These are phyloP conservation scores for Holacanthus passer DNA, from an alignment of 2,113 vertebrate genomes.

Conservation along the genomic window DNA sequence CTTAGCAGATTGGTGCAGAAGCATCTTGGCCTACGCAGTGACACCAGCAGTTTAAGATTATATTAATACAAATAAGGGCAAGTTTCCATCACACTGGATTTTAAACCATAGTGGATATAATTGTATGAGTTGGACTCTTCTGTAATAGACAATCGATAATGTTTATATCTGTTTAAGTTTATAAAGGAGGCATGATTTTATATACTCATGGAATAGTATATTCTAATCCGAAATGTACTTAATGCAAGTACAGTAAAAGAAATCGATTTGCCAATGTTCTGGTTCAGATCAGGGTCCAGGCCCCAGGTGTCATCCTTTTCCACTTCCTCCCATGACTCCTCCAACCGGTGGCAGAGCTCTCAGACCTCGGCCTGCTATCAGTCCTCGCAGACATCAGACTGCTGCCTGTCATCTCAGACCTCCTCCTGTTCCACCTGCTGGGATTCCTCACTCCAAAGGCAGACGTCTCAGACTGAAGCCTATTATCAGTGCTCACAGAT, in stretches of 20 bases:
- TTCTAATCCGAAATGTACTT: background rate
- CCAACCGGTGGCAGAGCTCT: slow-evolving; percentile 24
- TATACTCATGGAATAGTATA: too few species aligned
- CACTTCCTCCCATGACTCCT: background rate
- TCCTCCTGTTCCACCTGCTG: slow-evolving; percentile 31
- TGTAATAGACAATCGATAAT: background rate
- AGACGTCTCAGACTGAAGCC: slow-evolving; percentile 12
- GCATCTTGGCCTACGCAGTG: background rate
- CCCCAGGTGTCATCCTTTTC: slow-evolving; percentile 36
- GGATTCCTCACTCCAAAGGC: slow-evolving; percentile 48
- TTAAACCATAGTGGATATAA: background rate
- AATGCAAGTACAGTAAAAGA: background rate
- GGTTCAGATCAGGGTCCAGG: slow-evolving; percentile 21
- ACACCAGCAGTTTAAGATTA: background rate
- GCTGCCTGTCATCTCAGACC: slow-evolving; percentile 37
- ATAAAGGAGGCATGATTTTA: background rate
- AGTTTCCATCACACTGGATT: background rate
- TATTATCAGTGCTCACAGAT: slow-evolving; percentile 52
- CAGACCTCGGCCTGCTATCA: slow-evolving; percentile 31
- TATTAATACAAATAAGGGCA: background rate
- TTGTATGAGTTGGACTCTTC: background rate
- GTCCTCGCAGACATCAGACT: slow-evolving; percentile 27
- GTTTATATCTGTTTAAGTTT: background rate
- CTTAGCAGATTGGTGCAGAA: background rate
- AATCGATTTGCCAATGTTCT: slow-evolving; percentile 8